These are phyloP conservation scores for Gymnocheta viridis DNA, from an alignment of 2,888 invertebrate species.

Conservation along the genomic window DNA sequence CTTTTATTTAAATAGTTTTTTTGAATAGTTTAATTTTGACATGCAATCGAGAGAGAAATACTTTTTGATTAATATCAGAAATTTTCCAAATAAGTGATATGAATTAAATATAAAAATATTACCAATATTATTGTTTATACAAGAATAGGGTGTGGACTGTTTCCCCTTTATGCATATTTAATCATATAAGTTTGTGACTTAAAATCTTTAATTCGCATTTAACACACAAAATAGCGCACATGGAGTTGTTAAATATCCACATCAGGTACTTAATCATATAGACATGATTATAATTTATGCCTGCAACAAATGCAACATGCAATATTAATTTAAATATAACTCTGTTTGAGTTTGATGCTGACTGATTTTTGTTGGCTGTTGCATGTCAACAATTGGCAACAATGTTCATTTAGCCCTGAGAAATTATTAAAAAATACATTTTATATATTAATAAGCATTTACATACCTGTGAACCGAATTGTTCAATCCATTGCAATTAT, in stretches of 20 bases:
- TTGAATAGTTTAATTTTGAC: too few species aligned
- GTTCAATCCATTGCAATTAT: conserved; percentile 1
- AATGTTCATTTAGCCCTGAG: conserved; percentile 15
- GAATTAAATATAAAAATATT: not conserved
- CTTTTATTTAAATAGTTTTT: too few species aligned
- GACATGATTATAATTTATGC: conserved; percentile 15
- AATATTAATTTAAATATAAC: conserved; percentile 29
- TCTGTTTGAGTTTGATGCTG: not conserved
- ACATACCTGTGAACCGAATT: conserved; percentile 33
- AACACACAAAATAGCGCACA: not conserved
- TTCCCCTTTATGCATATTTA: not conserved
- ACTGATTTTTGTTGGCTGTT: conserved; percentile 19
- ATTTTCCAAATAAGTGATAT: not conserved
- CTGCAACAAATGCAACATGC: conserved; percentile 37
- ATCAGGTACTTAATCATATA: conserved; percentile 37
- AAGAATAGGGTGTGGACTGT: not conserved
- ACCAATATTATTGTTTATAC: too few species aligned
- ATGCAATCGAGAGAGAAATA: too few species aligned
- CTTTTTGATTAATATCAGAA: too few species aligned
- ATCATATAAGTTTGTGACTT: not conserved
- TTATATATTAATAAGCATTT: conserved; percentile 32
- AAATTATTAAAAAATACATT: conserved; percentile 15
- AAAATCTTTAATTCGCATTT: not conserved
- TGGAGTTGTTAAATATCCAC: not conserved
- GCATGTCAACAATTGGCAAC: conserved; percentile 40